Base-by-base conservation (phyloP, 2,797 vertebrate species). In the Sphenopsis melanotis region DNA sequence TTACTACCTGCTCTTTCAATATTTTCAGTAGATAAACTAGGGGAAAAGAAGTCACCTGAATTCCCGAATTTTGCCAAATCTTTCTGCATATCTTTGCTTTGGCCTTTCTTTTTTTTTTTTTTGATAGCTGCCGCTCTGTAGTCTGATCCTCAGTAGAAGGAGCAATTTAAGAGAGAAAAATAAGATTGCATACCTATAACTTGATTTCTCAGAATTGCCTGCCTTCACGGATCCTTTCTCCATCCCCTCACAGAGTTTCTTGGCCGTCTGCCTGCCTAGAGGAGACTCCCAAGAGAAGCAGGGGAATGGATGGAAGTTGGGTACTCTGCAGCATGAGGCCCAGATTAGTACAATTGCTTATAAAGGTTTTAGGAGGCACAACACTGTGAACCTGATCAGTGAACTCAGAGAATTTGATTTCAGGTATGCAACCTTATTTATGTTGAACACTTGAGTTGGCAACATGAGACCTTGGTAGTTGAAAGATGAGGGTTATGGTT, bases 211-310 rank as follows among this genome's bases (percentile, higher is more conserved):
- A n/a, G 93, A 92, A 93, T 74, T 95, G 71, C 81, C 93, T 97
- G 90, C 96, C 93, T 96, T 97, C 95, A 93, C 0, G 6, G 93
- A 94, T 95, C 83, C 93, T 95, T 97, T 93, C 78, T 95, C 92
- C 95, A 79, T 95, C 94, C 93, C 95, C 94, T 95, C 94, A 95
- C 90, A 94, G 95, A 97, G 92, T 93, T 96, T 95, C 92, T 96
- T 96, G 95, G 95, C 94, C 86, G 90, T 95, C 94, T 96, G 94
- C 94, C 95, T 96, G 95, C 95, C 93, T 96, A 93, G 86, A 95
- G 94, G 95, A 93, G 96, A 95, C 95, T 95, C 74, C 95, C 94
- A 95, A 97, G 95, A 96, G 88, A 95, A 96, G 94, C 95, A 95
- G 93, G 93, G 94, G 93, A 96, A 90, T 95, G 95, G 93, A 94